Conservation (phyloP, 2,888 invertebrate genomes). For the Melolontha melolontha region DNA sequence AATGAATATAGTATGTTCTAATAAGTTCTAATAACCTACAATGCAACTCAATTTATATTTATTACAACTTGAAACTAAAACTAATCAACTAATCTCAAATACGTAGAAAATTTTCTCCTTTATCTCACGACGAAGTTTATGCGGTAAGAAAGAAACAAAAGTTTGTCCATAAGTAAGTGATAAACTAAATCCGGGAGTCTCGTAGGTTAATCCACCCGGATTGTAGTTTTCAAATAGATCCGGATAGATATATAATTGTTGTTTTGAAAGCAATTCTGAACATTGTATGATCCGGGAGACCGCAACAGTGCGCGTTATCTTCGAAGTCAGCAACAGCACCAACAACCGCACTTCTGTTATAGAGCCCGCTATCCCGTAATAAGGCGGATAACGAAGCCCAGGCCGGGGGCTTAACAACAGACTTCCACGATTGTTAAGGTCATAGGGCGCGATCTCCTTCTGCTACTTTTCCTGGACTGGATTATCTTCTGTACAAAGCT, state of each 20-base stretch:
- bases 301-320: slow-evolving; percentile 50
- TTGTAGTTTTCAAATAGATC: slow-evolving; percentile 26
- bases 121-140: too few species aligned
- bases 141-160: too few species aligned
- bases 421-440: slow-evolving; percentile 27
- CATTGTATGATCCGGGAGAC: slow-evolving; percentile 49
- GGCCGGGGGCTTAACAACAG: slow-evolving; percentile 37
- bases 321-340: slow-evolving; percentile 46
- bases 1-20: too few species aligned
- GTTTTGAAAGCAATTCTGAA: slow-evolving; percentile 49
- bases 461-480: slow-evolving; percentile 34
- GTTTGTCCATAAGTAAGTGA: slow-evolving; percentile 4
- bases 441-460: slow-evolving; percentile 27
- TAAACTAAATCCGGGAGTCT: slow-evolving; percentile 32
- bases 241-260: slow-evolving; percentile 48
- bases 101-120: too few species aligned
- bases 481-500: slow-evolving; percentile 22
- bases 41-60: too few species aligned
- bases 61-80: too few species aligned
- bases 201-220: slow-evolving; percentile 16
- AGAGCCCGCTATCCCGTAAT: slow-evolving; percentile 48
- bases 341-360: not conserved
- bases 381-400: slow-evolving; percentile 49
- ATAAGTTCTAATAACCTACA: too few species aligned
- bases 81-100: too few species aligned